These are phyloP conservation scores for Takifugu bimaculatus DNA, from an alignment of 2,113 vertebrate genomes.

Conservation along the genomic window DNA sequence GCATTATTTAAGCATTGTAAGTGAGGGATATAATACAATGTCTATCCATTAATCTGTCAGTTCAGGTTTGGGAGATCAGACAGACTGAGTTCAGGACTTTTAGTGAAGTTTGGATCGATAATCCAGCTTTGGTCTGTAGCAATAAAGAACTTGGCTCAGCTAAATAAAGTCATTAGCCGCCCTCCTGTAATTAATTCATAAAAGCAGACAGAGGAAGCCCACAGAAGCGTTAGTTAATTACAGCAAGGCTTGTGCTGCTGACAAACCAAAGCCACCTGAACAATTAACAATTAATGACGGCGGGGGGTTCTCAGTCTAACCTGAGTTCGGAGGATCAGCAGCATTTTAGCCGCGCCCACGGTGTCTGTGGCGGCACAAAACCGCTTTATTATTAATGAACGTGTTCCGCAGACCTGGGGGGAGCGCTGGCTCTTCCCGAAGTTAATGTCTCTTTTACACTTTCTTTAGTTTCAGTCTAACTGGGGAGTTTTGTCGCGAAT, in stretches of 20 bases:
- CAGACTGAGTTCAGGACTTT: no score
- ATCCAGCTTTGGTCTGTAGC: slow-evolving; percentile 24
- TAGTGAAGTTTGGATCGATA: slow-evolving; percentile 1
- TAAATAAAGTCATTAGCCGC: slow-evolving; percentile 36
- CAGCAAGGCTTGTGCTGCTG: slow-evolving; percentile 40
- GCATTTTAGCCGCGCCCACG: slow-evolving; percentile 1
- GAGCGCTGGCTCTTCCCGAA: slow-evolving; percentile 1
- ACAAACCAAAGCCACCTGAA: slow-evolving; percentile 45
- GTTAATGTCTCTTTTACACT: slow-evolving; percentile 12
- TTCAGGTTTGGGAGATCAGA: background rate
- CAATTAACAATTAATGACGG: slow-evolving; percentile 49
- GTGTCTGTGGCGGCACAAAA: slow-evolving; percentile 7
- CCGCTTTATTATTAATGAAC: slow-evolving; percentile 20
- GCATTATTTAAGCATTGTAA: no score
- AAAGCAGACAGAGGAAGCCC: slow-evolving; percentile 44
- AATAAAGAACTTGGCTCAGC: slow-evolving; percentile 33
- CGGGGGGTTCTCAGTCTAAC: slow-evolving; percentile 7
- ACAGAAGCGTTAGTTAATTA: slow-evolving; percentile 47
- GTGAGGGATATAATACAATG: no score
- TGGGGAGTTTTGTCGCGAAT: background rate
- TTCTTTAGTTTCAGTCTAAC: slow-evolving; percentile 10
- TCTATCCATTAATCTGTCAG: background rate
- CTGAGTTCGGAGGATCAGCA: slow-evolving; percentile 10
- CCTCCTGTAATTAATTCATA: slow-evolving; percentile 51
- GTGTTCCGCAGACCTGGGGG: background rate